phyloP scores from a whole-genome alignment of 2,888 invertebrate species.

The Drosophila dives region DNA sequence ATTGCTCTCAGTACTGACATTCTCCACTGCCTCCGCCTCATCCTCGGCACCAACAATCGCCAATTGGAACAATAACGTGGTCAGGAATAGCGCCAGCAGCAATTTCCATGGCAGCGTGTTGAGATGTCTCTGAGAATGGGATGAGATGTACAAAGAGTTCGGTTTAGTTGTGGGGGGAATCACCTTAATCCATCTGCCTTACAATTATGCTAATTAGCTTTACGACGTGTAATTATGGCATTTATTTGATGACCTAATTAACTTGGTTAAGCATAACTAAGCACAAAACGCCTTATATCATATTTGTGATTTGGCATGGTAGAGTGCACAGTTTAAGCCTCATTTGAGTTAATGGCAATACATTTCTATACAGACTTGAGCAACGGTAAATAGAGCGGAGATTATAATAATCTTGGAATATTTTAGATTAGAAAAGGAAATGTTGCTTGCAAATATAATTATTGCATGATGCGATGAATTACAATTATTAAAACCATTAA shows the following conservation, averaged over 20 bases:
- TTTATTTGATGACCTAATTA: slow-evolving; percentile 39
- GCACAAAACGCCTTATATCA: not conserved
- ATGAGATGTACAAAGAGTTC: not conserved
- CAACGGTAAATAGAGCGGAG: slow-evolving; percentile 17
- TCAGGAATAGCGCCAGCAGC: slow-evolving; percentile 66
- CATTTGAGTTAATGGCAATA: slow-evolving; percentile 56
- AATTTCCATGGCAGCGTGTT: slow-evolving; percentile 70
- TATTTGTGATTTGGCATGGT: slow-evolving; percentile 6
- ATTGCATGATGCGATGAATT: slow-evolving; percentile 1
- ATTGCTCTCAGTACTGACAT: slow-evolving; percentile 82
- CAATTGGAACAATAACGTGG: slow-evolving; percentile 64
- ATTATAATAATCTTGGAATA: slow-evolving; percentile 14
- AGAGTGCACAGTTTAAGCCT: slow-evolving; percentile 56
- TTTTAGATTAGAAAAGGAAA: slow-evolving; percentile 1
- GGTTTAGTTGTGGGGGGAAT: slow-evolving; percentile 4
- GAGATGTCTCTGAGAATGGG: slow-evolving; percentile 57
- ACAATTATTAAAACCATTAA: not conserved
- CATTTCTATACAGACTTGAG: slow-evolving; percentile 14
- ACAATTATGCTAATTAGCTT: slow-evolving; percentile 33
- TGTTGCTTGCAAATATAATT: slow-evolving; percentile 1
- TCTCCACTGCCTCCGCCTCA: slow-evolving; percentile 54
- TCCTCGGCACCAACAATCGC: slow-evolving; percentile 26
- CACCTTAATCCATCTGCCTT: not conserved
- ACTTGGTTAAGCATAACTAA: slow-evolving; percentile 4
- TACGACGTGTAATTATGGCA: slow-evolving; percentile 26